Evolutionary conservation across 1,140 invertebrate species (phyloP), one percentile per base, ranked within the genome.

Genomic region (Zeugodacus cucurbitae): DNA sequence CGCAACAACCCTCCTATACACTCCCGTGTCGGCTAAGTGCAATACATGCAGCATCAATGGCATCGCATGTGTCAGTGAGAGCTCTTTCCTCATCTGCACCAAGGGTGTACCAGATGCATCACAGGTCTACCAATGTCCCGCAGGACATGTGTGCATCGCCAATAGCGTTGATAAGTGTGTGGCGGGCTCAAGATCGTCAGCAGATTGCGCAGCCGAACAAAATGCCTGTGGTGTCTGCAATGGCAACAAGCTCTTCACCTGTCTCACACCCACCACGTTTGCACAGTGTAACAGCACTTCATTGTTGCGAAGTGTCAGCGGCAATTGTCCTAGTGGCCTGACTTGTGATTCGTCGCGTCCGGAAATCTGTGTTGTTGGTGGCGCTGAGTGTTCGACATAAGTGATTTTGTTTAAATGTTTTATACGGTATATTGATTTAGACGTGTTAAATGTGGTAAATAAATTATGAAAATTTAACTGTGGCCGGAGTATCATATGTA

Each of bases 251-350:
- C 7, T 90, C 6, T 92, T 92, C 29, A 89, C 91, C 70, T 92
- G 92, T 88, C 92, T 91, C 64, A 92, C 91, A 41, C 90, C 90
- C 82, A 92, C 90, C 59, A 92, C 91, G 6, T 92, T 91, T 74
- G 89, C 88, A 14, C 86, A 89, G 88, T 92, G 92, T 88, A 62
- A 90, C 26, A 89, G 90, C 20, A 74, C 22, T 1, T 32, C 44
- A 0, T 20, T 89, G 32, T 88, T 62, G 3, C 37, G 29, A 4
- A 67, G 88, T 6, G 44, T 82, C n/a, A 57, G 88, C 32, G 87
- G 89, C 5, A 62, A 59, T 1, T 92, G 92, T 54, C 92, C 90
- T 14, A 59, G 54, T 0, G 82, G 87, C 32, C 89, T 87, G 26
- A 26, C 88, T 11, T 92, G 92, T 58, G 88, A 90, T 7, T 91